Conservation (phyloP, 2,797 vertebrate species). For the Ibycter americanus region DNA sequence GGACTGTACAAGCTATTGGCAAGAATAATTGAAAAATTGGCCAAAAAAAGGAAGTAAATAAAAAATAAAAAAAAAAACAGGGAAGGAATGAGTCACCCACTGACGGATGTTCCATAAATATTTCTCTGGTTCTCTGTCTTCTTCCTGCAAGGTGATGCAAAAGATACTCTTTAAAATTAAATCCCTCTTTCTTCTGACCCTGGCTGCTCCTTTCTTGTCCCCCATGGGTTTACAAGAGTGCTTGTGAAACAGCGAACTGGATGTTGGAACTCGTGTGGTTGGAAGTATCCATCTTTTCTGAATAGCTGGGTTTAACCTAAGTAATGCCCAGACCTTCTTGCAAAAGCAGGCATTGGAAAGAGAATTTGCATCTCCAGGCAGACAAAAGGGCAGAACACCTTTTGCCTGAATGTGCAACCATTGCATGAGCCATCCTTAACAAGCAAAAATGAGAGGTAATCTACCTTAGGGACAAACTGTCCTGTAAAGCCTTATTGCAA, state of each 20-base stretch:
- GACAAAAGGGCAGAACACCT: background rate
- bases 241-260: background rate
- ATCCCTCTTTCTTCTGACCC: background rate
- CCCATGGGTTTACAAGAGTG: background rate
- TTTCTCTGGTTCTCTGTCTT: background rate
- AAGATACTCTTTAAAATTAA: background rate
- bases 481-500: background rate
- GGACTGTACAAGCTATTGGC: background rate
- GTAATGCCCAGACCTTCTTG: background rate
- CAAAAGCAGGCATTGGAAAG: background rate
- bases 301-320: background rate
- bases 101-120: background rate
- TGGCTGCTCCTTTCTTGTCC: background rate
- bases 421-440: background rate
- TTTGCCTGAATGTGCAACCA: background rate
- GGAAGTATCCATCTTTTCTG: background rate
- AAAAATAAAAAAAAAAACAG: background rate
- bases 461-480: background rate
- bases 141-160: background rate
- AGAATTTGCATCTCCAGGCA: background rate
- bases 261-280: background rate
- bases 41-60: background rate
- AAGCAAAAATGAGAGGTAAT: background rate
- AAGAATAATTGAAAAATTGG: constrained; percentile 7
- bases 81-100: background rate